Conservation (phyloP, 2,113 vertebrate genomes). For the Petromus typicus region DNA sequence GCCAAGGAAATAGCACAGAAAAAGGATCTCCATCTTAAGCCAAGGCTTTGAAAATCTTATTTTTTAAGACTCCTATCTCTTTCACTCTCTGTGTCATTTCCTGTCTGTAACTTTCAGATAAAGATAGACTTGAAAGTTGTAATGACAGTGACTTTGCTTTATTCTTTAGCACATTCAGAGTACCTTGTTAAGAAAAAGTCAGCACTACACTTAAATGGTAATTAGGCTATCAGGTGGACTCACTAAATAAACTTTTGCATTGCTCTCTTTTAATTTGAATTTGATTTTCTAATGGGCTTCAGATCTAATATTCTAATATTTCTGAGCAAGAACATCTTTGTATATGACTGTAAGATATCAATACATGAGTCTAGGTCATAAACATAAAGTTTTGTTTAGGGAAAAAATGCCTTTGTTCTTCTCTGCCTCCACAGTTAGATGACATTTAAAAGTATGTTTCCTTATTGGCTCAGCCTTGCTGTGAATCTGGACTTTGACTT, state of each 20-base stretch:
- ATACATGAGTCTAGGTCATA: constrained; percentile 25
- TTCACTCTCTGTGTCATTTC: constrained; percentile 56
- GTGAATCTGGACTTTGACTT: not conserved
- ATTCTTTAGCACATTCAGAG: constrained; percentile 51
- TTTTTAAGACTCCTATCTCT: constrained; percentile 63
- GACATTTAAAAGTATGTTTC: constrained; percentile 41
- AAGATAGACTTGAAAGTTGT: constrained; percentile 59
- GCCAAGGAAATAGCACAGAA: constrained; percentile 60
- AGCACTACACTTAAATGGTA: constrained; percentile 53
- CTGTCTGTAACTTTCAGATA: constrained; percentile 70
- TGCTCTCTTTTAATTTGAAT: constrained; percentile 63
- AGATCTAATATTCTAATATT: constrained; percentile 46
- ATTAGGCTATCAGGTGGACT: constrained; percentile 57
- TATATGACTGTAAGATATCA: not conserved
- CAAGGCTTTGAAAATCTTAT: constrained; percentile 65
- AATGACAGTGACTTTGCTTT: constrained; percentile 49
- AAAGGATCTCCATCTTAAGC: constrained; percentile 59
- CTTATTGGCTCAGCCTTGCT: not conserved
- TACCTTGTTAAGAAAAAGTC: constrained; percentile 55
- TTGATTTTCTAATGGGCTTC: constrained; percentile 51
- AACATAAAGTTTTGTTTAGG: constrained; percentile 45
- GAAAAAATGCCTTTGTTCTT: constrained; percentile 14
- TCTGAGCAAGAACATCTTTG: constrained; percentile 34
- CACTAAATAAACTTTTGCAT: constrained; percentile 66
- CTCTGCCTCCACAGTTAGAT: not conserved